Percentiles rank a stretch among this genome's conserved stretches.
These are phyloP conservation scores for Sarcophaga rosellei DNA, from an alignment of 2,888 invertebrate genomes.

Conservation along the genomic window DNA sequence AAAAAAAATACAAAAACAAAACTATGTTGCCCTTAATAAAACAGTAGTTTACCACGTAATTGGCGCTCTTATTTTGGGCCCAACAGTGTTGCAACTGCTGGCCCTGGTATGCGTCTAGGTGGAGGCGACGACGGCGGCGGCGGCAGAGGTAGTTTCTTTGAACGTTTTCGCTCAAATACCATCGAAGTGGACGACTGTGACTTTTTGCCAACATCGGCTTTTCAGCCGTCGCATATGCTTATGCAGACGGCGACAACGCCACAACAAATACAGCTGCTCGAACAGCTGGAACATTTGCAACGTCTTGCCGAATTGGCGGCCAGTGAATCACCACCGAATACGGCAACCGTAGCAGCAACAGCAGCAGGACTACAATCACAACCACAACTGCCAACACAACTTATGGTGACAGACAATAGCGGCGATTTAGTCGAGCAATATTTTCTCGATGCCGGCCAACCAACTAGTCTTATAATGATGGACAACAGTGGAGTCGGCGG, in stretches of 20 bases:
- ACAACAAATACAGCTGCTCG: constrained; percentile 76
- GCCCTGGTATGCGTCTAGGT: constrained; percentile 70
- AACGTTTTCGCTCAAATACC: constrained; percentile 79
- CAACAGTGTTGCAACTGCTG: constrained; percentile 69
- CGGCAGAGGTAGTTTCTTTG: constrained; percentile 71
- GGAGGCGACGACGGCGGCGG: constrained; percentile 72
- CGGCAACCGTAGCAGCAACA: constrained; percentile 64
- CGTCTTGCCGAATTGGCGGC: constrained; percentile 78
- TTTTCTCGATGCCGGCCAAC: constrained; percentile 68
- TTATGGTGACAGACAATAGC: constrained; percentile 76
- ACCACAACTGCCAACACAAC: constrained; percentile 74
- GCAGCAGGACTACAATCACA: constrained; percentile 69
- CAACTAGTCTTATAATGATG: constrained; percentile 60
- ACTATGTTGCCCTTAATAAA: constrained; percentile 45
- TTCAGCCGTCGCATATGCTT: constrained; percentile 68
- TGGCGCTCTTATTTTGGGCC: constrained; percentile 79
- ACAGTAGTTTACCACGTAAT: constrained; percentile 78
- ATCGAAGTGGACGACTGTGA: constrained; percentile 80
- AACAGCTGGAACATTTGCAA: constrained; percentile 78
- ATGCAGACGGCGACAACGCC: constrained; percentile 68
- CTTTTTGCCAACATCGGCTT: constrained; percentile 72
- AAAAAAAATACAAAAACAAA: constrained; percentile 1
- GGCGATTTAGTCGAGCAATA: constrained; percentile 77
- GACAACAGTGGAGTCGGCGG: constrained; percentile 54
- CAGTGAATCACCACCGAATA: constrained; percentile 77